These are phyloP conservation scores for Globicephala melas DNA, from an alignment of 2,113 vertebrate genomes.

Conservation along the genomic window DNA sequence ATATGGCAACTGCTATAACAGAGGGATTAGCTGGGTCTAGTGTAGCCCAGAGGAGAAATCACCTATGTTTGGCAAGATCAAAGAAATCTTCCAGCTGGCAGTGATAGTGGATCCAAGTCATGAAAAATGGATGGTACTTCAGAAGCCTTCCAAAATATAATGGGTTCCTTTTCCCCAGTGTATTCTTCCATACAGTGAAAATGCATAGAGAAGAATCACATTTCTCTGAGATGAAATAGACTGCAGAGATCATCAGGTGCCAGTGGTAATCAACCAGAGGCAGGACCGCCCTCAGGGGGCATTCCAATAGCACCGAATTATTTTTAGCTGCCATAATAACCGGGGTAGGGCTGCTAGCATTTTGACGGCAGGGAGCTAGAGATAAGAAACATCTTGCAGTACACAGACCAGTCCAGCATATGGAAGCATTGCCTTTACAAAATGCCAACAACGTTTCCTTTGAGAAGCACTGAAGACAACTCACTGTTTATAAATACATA, in stretches of 20 bases:
- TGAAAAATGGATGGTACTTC: constrained; percentile 22
- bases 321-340: neutral
- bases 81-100: constrained; percentile 16
- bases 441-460: neutral
- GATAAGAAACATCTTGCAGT: neutral
- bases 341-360: neutral
- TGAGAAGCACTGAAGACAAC: neutral
- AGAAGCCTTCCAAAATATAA: neutral
- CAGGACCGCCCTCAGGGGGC: neutral
- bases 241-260: neutral
- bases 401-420: neutral
- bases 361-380: neutral
- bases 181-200: neutral
- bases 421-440: neutral
- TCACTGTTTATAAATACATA: neutral
- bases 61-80: neutral
- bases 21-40: neutral
- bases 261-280: neutral
- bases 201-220: neutral
- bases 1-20: neutral
- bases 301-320: neutral
- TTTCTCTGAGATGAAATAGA: neutral
- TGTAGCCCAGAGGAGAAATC: neutral
- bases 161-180: neutral
- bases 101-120: neutral